Base-by-base conservation (phyloP, 2,113 vertebrate species). In the Coregonus clupeaformis region DNA sequence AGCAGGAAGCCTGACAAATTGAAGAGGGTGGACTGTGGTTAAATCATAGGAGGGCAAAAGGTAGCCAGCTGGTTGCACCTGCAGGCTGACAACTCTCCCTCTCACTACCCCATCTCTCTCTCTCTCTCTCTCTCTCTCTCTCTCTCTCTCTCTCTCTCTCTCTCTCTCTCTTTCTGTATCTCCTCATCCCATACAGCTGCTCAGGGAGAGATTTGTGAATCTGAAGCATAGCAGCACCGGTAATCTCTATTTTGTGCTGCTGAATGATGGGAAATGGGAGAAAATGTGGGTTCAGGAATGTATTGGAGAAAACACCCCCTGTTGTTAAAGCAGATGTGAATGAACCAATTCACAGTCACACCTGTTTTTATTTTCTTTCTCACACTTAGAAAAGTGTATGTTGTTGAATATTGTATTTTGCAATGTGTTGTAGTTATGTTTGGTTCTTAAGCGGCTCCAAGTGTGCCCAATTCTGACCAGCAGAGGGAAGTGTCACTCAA, bases 291-390 rank as follows among this genome's bases (percentile, higher is more conserved):
- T 67, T 80, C 3, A 29, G 32, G 47, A 42, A 1, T 81, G 69
- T 85, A 73, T 73, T 45, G 22, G 59, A 42, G 69, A 16, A 60
- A n/a, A 9, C 45, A 81, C 18, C 25, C 1, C 73, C 85, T 78
- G 78, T 11, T 42, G 36, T 42, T 42, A 42, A 42, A 42, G 78
- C 84, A 80, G 85, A 83, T 84, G 84, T 84, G 20, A 47, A 47
- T 18, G 6, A 55, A 55, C 1, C 52, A 55, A 55, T 9, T 22
- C 57, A 24, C 9, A 60, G 7, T 42, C 36, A 42, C 9, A 42
- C 36, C 36, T 42, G 36, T 42, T 42, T 42, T 42, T 12, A 0
- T 62, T 12, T 25, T 62, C 7, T 62, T n/a, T 11, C 20, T 62
- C 22, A 9, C n/a, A 14, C 63, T 60, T 60, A 22, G 6, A 60